phyloP scores from a whole-genome alignment of 2,888 invertebrate genomes.

The Drosophila anomalipes region DNA sequence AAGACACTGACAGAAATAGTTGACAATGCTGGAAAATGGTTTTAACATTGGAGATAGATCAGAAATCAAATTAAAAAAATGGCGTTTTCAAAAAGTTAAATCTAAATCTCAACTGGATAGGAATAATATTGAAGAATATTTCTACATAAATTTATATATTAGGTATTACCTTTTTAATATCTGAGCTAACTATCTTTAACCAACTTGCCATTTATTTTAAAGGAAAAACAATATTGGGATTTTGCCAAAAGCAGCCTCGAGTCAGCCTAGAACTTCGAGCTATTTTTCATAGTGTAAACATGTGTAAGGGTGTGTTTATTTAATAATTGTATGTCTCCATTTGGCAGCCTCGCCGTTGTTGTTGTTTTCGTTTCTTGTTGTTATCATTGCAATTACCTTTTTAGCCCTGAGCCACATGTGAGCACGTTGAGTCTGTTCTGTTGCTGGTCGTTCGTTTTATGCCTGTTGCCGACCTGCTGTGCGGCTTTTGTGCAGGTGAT shows the following conservation, averaged over 20 bases:
- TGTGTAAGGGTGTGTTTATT: conserved; percentile 31
- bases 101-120: background rate
- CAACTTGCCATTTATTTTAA: background rate
- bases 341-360: conserved; percentile 30
- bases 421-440: conserved; percentile 8
- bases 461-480: conserved; percentile 43
- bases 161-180: background rate
- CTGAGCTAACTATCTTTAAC: background rate
- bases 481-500: conserved; percentile 57
- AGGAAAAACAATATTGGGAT: background rate
- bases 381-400: conserved; percentile 57
- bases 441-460: conserved; percentile 11
- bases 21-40: background rate
- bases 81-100: rapidly evolving
- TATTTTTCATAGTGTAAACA: background rate
- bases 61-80: background rate
- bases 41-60: background rate
- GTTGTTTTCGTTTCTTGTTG: conserved; percentile 25
- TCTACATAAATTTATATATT: background rate
- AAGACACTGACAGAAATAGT: conserved; percentile 17
- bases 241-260: background rate
- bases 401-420: conserved; percentile 45
- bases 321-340: conserved; percentile 61
- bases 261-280: background rate
- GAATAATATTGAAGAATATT: background rate